Conservation (phyloP, 2,888 invertebrate genomes). For the Branchellion lobata region DNA sequence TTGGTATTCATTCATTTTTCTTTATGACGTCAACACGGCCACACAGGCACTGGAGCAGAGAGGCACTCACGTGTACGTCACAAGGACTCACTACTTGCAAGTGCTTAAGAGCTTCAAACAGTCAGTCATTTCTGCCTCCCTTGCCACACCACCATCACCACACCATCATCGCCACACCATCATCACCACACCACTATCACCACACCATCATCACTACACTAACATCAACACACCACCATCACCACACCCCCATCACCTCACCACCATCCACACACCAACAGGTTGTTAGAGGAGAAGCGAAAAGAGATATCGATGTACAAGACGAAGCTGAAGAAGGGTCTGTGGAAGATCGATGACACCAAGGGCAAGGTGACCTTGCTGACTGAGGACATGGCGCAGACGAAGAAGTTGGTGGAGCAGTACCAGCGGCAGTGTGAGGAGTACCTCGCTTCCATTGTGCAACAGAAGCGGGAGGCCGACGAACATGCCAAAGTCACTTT, state of each 20-base stretch:
- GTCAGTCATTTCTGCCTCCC: not conserved
- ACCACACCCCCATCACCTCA: no score
- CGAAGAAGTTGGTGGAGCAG: slow-evolving; percentile 70
- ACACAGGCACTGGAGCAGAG: not conserved
- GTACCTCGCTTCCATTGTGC: slow-evolving; percentile 78
- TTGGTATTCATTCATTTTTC: not conserved
- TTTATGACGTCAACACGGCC: not conserved
- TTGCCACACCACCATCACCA: no score
- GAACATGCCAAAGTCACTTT: slow-evolving; percentile 71
- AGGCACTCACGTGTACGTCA: not conserved
- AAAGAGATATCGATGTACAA: slow-evolving; percentile 73
- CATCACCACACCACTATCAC: no score
- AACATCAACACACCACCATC: no score
- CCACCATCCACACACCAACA: slow-evolving; percentile 61
- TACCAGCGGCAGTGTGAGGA: slow-evolving; percentile 82
- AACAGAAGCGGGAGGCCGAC: slow-evolving; percentile 79
- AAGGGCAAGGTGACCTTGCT: slow-evolving; percentile 77
- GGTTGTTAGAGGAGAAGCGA: slow-evolving; percentile 74
- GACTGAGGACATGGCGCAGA: slow-evolving; percentile 78
- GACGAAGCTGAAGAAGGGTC: slow-evolving; percentile 76
- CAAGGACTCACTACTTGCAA: not conserved
- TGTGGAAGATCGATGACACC: slow-evolving; percentile 84
- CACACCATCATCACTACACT: no score
- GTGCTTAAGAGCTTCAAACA: not conserved
- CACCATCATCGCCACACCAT: no score